Conservation (phyloP, 1,140 invertebrate species). For the Hyles euphorbiae region DNA sequence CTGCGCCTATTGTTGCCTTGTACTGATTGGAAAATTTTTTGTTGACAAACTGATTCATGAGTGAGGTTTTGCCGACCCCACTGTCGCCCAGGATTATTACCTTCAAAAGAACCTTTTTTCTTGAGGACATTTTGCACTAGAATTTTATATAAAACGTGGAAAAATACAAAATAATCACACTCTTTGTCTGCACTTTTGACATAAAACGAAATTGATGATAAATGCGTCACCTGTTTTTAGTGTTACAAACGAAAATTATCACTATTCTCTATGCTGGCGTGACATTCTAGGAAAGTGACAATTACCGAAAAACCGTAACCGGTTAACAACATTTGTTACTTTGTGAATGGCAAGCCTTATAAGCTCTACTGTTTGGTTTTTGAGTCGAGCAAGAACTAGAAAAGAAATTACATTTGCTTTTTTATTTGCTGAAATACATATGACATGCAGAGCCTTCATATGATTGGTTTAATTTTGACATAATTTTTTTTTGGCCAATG, state of each 20-base stretch:
- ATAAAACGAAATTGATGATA: constrained; percentile 66
- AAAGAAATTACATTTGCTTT: too few relatives aligned
- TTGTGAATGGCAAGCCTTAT: too few relatives aligned
- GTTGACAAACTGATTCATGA: constrained; percentile 99
- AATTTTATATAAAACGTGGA: constrained; percentile 46
- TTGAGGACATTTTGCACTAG: constrained; percentile 86
- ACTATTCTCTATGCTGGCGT: too few relatives aligned
- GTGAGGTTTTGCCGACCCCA: constrained; percentile 99
- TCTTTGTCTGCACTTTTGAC: constrained; percentile 72
- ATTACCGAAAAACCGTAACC: too few relatives aligned
- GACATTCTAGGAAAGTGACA: too few relatives aligned
- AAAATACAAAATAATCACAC: constrained; percentile 63
- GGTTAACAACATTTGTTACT: too few relatives aligned
- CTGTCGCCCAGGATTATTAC: constrained; percentile 99
- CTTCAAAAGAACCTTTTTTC: constrained; percentile 97
- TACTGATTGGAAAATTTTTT: constrained; percentile 99
- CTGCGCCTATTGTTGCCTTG: constrained; percentile 99
- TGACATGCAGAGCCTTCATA: background rate
- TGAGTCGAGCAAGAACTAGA: too few relatives aligned
- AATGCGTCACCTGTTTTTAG: constrained; percentile 72
- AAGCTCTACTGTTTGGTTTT: too few relatives aligned
- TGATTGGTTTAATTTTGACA: constrained; percentile 1
- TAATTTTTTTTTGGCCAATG: constrained; percentile 1
- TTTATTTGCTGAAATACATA: too few relatives aligned
- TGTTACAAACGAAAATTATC: constrained; percentile 35